Base-by-base conservation (phyloP, 1,140 invertebrate species). In the Drosophila ohnishii region DNA sequence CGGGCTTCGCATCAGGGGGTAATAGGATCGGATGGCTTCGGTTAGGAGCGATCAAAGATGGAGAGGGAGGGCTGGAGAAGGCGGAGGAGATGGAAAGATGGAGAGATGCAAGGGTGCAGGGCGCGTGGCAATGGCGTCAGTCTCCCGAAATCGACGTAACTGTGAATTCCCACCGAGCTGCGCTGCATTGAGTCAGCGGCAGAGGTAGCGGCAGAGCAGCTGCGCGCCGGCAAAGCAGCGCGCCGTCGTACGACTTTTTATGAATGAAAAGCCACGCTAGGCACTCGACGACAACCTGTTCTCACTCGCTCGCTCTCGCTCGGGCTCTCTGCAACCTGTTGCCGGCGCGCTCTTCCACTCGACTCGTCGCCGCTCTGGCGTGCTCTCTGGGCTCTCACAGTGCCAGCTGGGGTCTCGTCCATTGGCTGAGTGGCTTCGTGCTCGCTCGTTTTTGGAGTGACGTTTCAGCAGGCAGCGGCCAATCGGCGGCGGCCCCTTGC, bases 91-190 rank as follows among this genome's bases (percentile, higher is more conserved):
- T 51, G 48, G 30, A 13, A 28, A 28, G n/a, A 5, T 19, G n/a
- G 32, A 25, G 34, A n/a, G 34, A 22, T 40, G 53, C 58, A 44
- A 16, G 5, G 77, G 69, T 79, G 42, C 51, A 53, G 74, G 67
- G 58, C 76, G 71, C 80, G 76, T 85, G 80, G 65, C 76, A 83
- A 74, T 70, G 70, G 75, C 80, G 53, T 58, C 63, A 73, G 55
- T 44, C 34, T 32, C 37, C 37, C 19, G 16, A 44, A 58, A 56
- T 58, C 60, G 56, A 55, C 47, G 40, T 73, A 78, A 86, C 74
- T 78, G 83, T 75, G 70, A 77, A 63, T 39, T 56, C 40, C 45
- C 58, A 42, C 48, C 58, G 8, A 42, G 42, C 42, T 22, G 57
- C 42, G 42, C 28, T 32, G 57, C 57, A 75, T 79, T 82, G 75